phyloP scores from a whole-genome alignment of 1,140 invertebrate genomes.

The Liolophura sinensis region DNA sequence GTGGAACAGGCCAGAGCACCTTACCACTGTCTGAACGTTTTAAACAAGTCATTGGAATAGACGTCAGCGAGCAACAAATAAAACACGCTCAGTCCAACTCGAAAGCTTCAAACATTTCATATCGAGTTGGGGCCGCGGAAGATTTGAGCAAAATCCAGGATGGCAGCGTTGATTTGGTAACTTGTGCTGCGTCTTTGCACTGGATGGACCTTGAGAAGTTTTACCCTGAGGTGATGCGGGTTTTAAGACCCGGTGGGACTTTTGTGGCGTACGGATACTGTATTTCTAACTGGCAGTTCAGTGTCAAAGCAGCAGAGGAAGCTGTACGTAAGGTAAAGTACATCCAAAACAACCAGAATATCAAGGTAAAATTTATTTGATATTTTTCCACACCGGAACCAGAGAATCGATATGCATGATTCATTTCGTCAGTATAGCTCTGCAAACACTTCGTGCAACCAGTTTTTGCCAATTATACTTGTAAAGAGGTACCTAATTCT shows the following conservation, averaged over 20 bases:
- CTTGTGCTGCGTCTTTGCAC: conserved; percentile 57
- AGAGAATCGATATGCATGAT: too few relatives aligned
- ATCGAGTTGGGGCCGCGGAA: conserved; percentile 53
- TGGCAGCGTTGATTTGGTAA: conserved; percentile 56
- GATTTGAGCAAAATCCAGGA: conserved; percentile 37
- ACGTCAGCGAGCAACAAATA: conserved; percentile 34
- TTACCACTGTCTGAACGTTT: not conserved
- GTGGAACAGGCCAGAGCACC: conserved; percentile 63
- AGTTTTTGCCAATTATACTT: too few relatives aligned
- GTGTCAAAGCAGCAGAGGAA: conserved; percentile 15
- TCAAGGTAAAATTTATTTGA: too few relatives aligned
- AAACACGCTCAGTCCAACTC: conserved; percentile 13
- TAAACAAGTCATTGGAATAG: conserved; percentile 24
- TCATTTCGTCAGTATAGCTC: too few relatives aligned
- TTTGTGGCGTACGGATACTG: conserved; percentile 56
- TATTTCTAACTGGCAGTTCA: conserved; percentile 5
- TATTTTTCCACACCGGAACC: too few relatives aligned
- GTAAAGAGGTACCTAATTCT: too few relatives aligned
- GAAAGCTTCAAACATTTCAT: conserved; percentile 20
- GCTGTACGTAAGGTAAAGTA: conserved; percentile 15
- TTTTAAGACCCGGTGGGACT: conserved; percentile 56
- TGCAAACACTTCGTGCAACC: too few relatives aligned
- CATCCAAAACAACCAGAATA: too few relatives aligned
- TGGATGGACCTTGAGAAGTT: conserved; percentile 62
- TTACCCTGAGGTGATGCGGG: conserved; percentile 57